Conservation (phyloP, 2,888 invertebrate genomes). For the Lycaena phlaeas region DNA sequence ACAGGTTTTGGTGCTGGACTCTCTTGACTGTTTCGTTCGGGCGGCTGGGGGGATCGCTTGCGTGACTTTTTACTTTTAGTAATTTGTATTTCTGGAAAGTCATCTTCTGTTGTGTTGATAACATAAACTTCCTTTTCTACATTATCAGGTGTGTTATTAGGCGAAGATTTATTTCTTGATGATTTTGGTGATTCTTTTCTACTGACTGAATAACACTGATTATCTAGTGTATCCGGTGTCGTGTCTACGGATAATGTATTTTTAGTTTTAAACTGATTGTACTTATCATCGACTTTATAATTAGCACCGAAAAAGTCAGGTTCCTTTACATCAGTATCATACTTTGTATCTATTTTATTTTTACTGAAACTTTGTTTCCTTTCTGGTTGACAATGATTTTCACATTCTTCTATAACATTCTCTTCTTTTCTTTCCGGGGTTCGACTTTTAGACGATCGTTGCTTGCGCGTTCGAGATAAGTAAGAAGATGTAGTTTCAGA, state of each 20-base stretch:
- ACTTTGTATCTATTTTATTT: not conserved
- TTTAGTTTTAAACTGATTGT: conserved; percentile 10
- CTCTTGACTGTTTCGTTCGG: conserved; percentile 24
- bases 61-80: conserved; percentile 46
- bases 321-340: conserved; percentile 6
- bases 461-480: conserved; percentile 41
- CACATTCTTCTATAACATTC: conserved; percentile 25
- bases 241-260: conserved; percentile 12
- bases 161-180: conserved; percentile 49
- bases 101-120: conserved; percentile 56
- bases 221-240: not conserved
- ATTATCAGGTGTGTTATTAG: conserved; percentile 34
- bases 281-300: conserved; percentile 9
- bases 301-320: conserved; percentile 5
- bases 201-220: not conserved
- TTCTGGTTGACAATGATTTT: conserved; percentile 23
- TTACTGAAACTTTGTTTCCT: not conserved
- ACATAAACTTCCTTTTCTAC: conserved; percentile 58
- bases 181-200: conserved; percentile 35
- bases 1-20: conserved; percentile 38
- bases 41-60: conserved; percentile 46
- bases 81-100: conserved; percentile 62
- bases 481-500: conserved; percentile 36
- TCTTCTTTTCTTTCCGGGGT: conserved; percentile 37
- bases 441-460: conserved; percentile 38